Evolutionary conservation across 1,140 invertebrate species (phyloP), one percentile per base, ranked within the genome.

Genomic region (Polypedilum vanderplanki): DNA sequence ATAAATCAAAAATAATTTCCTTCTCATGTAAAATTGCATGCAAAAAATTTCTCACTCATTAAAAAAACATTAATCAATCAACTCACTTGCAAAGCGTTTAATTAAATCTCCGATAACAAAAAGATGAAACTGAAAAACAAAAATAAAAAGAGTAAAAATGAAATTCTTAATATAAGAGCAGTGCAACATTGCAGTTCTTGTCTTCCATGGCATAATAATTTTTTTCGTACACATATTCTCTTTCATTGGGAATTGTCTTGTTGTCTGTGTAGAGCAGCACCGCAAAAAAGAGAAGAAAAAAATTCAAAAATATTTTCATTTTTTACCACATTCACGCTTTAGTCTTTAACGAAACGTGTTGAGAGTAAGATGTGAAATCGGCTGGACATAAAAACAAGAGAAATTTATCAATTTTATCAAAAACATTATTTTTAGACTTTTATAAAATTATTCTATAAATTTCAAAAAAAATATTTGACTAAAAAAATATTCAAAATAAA

Each of bases 311-410:
- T n/a, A 57, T n/a, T 57, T 57, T 57, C 46, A 57, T 57, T 57
- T 57, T 33, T 33, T 33, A 33, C 24, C 24, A 57, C 46, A 57
- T 57, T 57, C 46, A 57, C n/a, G n/a, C n/a, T 57, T 57, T 57
- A 57, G 46, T 57, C 46, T 57, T 57, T 57, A n/a, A 57, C 46
- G 46, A 57, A 57, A 57, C 46, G 46, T 57, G 46, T 57, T 57
- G 12, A 12, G 46, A 57, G 46, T 57, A 57, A 57, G 46, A 57
- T 57, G 46, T 57, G n/a, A 57, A 57, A 57, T 15, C 8, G 12
- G 0, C n/a, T 33, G 24, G 24, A 33, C 24, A 33, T 33, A 5
- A 33, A 33, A 33, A 33, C 1, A 5, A 33, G 24, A 33, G 24
- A 57, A 57, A n/a, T 15, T 57, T 57, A n/a, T 57, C 15, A 46